phyloP scores from a whole-genome alignment of 2,797 vertebrate genomes.

The Champsocephalus esox region DNA sequence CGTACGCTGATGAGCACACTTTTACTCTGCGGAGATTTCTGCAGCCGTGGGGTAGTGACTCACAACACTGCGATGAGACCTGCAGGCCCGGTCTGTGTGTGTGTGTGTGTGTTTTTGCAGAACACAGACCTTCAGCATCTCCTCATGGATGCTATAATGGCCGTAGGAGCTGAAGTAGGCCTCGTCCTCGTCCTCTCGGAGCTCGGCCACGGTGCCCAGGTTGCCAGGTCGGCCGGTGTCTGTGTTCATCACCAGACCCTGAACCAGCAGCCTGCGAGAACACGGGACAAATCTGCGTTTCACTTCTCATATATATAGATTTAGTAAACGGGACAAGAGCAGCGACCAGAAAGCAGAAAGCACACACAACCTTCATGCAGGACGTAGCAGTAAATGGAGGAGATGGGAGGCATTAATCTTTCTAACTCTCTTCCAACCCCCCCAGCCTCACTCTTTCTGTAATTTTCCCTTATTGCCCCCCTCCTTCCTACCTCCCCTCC shows the following conservation, averaged over 20 bases:
- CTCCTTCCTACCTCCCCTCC: conserved; percentile 45
- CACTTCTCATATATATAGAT: conserved; percentile 30
- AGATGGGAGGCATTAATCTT: conserved; percentile 77
- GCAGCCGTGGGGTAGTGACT: conserved; percentile 16
- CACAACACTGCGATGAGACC: conserved; percentile 33
- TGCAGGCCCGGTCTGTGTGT: conserved; percentile 15
- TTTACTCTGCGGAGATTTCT: conserved; percentile 19
- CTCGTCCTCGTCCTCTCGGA: conserved; percentile 92
- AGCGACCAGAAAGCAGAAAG: conserved; percentile 46
- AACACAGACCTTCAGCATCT: conserved; percentile 96
- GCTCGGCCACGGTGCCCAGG: conserved; percentile 83
- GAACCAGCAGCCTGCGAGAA: conserved; percentile 90
- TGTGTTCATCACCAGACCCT: conserved; percentile 91
- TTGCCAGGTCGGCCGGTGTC: conserved; percentile 79
- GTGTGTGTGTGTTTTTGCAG: conserved; percentile 16
- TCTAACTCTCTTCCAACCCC: conserved; percentile 49
- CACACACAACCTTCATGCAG: conserved; percentile 83
- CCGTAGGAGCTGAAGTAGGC: conserved; percentile 98
- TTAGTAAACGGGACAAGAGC: conserved; percentile 38
- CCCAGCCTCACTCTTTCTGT: conserved; percentile 54
- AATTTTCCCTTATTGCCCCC: conserved; percentile 74
- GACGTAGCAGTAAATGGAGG: conserved; percentile 74
- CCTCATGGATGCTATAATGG: conserved; percentile 95
- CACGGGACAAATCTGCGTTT: conserved; percentile 3
- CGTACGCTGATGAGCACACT: conserved; percentile 43